Conservation (phyloP, 2,797 vertebrate species). For the Brachymystax lenok region DNA sequence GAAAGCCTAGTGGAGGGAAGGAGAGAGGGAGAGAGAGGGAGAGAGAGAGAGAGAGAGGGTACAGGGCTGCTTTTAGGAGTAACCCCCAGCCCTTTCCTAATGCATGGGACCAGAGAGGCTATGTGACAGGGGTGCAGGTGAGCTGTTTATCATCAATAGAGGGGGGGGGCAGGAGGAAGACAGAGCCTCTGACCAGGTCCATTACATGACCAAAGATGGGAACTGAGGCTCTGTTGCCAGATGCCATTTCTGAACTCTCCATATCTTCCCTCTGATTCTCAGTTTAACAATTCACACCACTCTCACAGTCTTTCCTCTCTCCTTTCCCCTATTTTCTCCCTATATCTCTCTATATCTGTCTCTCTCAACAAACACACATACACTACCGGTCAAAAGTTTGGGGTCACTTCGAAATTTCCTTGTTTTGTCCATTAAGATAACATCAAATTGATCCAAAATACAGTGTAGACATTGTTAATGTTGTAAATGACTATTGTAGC, state of each 20-base stretch:
- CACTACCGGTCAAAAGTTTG: neutral
- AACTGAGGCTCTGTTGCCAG: neutral
- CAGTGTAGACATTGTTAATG: too few species aligned
- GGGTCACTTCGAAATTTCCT: too few species aligned
- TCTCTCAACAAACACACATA: neutral
- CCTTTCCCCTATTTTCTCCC: conserved; percentile 13
- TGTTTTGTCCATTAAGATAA: too few species aligned
- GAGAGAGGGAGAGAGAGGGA: conserved; percentile 32
- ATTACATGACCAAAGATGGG: conserved; percentile 4
- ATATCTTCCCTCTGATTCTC: neutral
- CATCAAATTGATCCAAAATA: too few species aligned
- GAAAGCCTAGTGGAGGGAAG: conserved; percentile 15
- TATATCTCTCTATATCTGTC: neutral
- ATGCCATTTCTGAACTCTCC: too few species aligned
- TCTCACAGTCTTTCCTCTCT: conserved; percentile 12
- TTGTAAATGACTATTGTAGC: too few species aligned
- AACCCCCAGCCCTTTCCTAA: neutral
- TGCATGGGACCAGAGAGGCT: too few species aligned
- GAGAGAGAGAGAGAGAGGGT: neutral
- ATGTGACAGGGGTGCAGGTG: too few species aligned
- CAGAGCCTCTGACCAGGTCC: neutral
- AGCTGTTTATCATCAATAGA: conserved; percentile 13
- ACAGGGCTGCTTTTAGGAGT: neutral
- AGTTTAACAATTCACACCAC: neutral
- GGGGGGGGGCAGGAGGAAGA: neutral